Evolutionary conservation across 2,888 invertebrate species (phyloP), one percentile per base, ranked within the genome.

Genomic region (Eupithecia pulchellata): DNA sequence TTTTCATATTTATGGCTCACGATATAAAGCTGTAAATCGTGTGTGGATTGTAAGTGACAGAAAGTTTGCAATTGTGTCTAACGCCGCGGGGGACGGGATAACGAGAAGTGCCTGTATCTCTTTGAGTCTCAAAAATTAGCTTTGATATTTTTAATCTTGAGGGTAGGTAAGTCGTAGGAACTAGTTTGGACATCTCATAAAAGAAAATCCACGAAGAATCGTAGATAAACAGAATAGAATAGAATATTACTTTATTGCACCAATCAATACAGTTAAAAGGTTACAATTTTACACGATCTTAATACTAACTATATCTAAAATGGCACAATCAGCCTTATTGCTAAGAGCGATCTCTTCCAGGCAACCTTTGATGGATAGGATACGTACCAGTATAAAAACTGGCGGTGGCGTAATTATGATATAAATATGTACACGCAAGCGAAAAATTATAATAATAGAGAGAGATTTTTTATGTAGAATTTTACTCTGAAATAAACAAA

Each of bases 61-160:
- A 80, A 88, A 84, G 82, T 85, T 89, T 82, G 88, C 81, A 76
- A 80, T 78, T 80, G 74, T 80, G 79, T 78, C 82, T 81, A 82
- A 79, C 88, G 91, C 92, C 88, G 86, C 89, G 84, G 91, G 93
- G 90, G 85, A 84, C 84, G 77, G 78, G 78, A 86, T 92, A 92
- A 93, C 90, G 90, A 93, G 83, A 86, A 84, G 83, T 82, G 83
- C 84, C 85, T 84, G 83, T 85, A 84, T 84, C 47, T 68, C 65
- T 65, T 69, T 71, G 67, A 61, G 30, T 81, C 82, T 82, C 81
- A 81, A 82, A 66, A 72, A 69, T 66, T 69, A 64, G 64, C 66
- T 72, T 69, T 66, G 62, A 69, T 64, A 61, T 66, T 69, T 58
- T 66, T 29, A 34, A 20, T 29, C 14, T 13, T 52, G 4, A 25